phyloP scores from a whole-genome alignment of 2,113 vertebrate genomes.

The Ctenodactylus gundi region DNA sequence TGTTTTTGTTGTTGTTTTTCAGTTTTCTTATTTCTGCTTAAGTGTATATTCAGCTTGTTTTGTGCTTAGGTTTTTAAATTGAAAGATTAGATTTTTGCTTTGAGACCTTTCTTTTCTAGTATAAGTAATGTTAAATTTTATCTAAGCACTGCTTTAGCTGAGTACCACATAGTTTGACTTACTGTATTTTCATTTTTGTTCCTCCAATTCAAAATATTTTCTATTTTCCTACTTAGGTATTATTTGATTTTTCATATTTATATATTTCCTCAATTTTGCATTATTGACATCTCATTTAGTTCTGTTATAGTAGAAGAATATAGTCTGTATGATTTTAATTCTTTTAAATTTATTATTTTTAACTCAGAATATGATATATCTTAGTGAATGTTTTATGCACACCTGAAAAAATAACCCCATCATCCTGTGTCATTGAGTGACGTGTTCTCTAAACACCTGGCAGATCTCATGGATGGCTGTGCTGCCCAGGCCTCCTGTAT shows the following conservation, averaged over 20 bases:
- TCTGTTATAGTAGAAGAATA: not conserved
- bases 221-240: not conserved
- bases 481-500: not conserved
- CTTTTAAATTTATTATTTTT: slow-evolving; percentile 8
- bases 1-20: not conserved
- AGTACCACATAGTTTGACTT: not conserved
- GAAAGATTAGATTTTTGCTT: not conserved
- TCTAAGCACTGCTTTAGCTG: not conserved
- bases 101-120: not conserved
- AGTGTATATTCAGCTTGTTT: slow-evolving; percentile 20
- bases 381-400: not conserved
- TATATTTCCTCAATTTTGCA: slow-evolving; percentile 15
- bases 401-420: not conserved
- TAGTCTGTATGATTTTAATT: not conserved
- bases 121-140: slow-evolving; percentile 25
- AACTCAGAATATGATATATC: not conserved
- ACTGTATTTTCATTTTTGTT: not conserved
- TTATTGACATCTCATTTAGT: slow-evolving; percentile 40
- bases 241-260: slow-evolving; percentile 44
- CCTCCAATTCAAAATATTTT: slow-evolving; percentile 6
- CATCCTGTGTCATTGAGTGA: not conserved
- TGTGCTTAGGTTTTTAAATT: not conserved
- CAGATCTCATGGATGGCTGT: not conserved
- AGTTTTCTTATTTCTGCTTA: slow-evolving; percentile 10
- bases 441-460: not conserved